Conservation (phyloP, 2,113 vertebrate species). For the Cyanistes caeruleus region DNA sequence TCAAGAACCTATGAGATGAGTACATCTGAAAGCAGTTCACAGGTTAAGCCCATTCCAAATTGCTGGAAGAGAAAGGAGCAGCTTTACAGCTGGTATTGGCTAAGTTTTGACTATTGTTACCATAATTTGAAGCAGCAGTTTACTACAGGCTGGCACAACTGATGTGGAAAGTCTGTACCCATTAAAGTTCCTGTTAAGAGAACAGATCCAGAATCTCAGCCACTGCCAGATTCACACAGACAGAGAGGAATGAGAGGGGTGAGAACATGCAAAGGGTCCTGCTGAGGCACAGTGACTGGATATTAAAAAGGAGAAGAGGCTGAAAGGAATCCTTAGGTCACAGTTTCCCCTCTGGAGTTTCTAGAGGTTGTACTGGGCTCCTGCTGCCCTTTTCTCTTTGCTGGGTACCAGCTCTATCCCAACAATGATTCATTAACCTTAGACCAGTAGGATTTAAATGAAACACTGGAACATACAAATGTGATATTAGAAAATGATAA, state of each 20-base stretch:
- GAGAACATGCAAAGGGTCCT: not conserved
- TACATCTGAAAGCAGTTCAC: not conserved
- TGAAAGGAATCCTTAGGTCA: not conserved
- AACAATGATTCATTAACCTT: not conserved
- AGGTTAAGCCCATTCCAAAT: not conserved
- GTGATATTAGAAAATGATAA: not conserved
- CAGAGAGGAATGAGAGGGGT: rapidly evolving
- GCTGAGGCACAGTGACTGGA: not conserved
- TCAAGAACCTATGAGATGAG: not conserved
- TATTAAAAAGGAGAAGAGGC: not conserved
- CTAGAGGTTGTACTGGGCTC: not conserved
- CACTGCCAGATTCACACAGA: not conserved
- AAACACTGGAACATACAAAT: not conserved
- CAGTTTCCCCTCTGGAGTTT: not conserved
- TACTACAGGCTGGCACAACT: not conserved
- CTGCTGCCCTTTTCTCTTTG: not conserved
- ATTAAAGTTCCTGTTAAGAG: not conserved
- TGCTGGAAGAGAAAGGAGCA: not conserved
- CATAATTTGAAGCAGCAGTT: not conserved
- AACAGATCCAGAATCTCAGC: not conserved
- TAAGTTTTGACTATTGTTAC: not conserved
- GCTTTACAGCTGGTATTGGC: not conserved
- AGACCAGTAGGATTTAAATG: not conserved
- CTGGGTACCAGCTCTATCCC: not conserved
- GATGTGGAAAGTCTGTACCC: not conserved